Conservation (phyloP, 2,797 vertebrate genomes). For the Muscicapa striata region DNA sequence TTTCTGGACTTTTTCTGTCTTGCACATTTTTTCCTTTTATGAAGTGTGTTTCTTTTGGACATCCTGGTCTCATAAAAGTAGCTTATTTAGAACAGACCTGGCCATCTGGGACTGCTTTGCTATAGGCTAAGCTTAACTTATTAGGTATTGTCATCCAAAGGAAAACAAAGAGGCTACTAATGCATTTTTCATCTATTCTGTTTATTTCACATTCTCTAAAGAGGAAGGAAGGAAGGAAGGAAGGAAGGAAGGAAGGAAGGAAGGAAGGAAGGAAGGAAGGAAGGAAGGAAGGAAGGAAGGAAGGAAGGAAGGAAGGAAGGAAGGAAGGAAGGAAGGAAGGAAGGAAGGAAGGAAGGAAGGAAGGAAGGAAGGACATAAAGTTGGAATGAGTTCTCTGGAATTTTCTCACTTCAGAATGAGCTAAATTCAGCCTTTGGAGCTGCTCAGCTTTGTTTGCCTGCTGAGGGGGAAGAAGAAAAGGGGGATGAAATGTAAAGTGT, state of each 20-base stretch:
- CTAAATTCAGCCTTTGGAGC: neutral
- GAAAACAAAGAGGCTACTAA: slow-evolving; percentile 25
- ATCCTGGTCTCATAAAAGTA: slow-evolving; percentile 42
- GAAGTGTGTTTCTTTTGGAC: slow-evolving; percentile 50
- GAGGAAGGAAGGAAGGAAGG: neutral
- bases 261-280: neutral
- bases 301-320: neutral
- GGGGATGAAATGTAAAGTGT: rapidly evolving
- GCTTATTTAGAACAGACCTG: slow-evolving; percentile 54
- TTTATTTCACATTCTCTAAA: neutral
- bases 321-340: neutral
- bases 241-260: neutral
- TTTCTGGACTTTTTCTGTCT: slow-evolving; percentile 34
- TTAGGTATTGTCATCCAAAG: slow-evolving; percentile 37
- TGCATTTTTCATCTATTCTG: neutral
- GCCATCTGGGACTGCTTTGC: slow-evolving; percentile 12
- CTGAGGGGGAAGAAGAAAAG: neutral
- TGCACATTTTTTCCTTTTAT: slow-evolving; percentile 56
- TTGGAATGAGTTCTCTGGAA: neutral
- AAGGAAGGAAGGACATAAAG: neutral
- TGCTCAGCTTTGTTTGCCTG: neutral
- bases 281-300: too few species aligned
- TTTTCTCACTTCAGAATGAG: neutral
- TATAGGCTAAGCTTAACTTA: slow-evolving; percentile 39
- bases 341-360: neutral